Evolutionary conservation across 1,140 invertebrate genomes (phyloP), one percentile per base, ranked within the genome.

Genomic region (Metaphire vulgaris): DNA sequence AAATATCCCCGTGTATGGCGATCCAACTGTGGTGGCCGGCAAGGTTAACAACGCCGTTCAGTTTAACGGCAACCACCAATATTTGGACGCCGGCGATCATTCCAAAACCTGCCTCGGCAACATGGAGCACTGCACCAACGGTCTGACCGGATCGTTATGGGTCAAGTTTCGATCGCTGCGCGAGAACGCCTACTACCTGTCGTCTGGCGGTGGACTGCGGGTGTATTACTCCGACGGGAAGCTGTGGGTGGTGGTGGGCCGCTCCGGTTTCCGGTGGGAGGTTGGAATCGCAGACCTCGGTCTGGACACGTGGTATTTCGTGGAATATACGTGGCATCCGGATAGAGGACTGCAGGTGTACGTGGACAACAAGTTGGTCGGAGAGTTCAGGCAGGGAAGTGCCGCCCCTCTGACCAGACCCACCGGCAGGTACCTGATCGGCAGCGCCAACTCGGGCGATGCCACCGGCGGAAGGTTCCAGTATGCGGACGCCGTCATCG

Each of bases 251-350:
- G 70, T 33, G 34, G 16, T 74, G 2, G 69, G 33, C 12, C 33
- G 32, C 2, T 28, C 28, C 15, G 68, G 65, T 41, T n/a, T 77
- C 28, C 26, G 33, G 1, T 78, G 77, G 76, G 69, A 72, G 14
- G 71, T 77, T n/a, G 70, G 31, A 1, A 21, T 77, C 12, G 75
- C 77, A 12, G 66, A 76, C 33, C 33, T 79, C 0, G 34, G 66
- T 28, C 78, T 28, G 0, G 76, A 82, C 41, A 74, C 79, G 30
- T 86, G 85, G 85, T 78, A 84, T 71, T 84, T 81, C 74, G n/a
- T 85, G 1, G 85, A 86, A 77, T 74, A 84, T 30, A 81, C 83
- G 12, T 85, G 82, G 81, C 82, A 83, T 72, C 81, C 81, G 26
- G 79, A 83, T n/a, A 72, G 67, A 21, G 84, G 84, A 0, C 77